Percentiles rank a stretch among this genome's conserved stretches.
phyloP scores from a whole-genome alignment of 92 coral and sea anemone genomes.

The Phymanthus crucifer region DNA sequence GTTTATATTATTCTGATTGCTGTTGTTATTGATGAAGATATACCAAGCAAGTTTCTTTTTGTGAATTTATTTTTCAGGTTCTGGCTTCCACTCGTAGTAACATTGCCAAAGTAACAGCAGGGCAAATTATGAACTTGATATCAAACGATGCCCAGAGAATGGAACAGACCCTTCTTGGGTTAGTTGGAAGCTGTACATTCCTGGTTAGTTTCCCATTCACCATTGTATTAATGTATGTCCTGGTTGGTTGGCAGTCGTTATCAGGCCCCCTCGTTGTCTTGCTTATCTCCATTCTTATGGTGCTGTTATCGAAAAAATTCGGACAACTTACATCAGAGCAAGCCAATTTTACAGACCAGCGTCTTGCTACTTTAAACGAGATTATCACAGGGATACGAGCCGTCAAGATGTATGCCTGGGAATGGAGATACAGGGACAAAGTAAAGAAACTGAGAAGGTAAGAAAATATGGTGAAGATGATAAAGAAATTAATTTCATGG shows the following conservation, averaged over 20 bases:
- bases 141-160: slow-evolving; percentile 28
- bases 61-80: neutral
- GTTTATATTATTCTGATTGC: no score
- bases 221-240: no score
- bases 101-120: slow-evolving; percentile 8
- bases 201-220: no score
- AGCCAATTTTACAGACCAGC: slow-evolving; percentile 12
- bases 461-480: neutral
- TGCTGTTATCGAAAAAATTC: neutral
- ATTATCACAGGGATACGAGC: slow-evolving; percentile 46
- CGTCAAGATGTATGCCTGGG: slow-evolving; percentile 52
- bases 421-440: slow-evolving; percentile 25
- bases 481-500: no score
- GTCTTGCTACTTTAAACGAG: slow-evolving; percentile 37
- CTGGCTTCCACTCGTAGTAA: slow-evolving; percentile 11
- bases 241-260: no score
- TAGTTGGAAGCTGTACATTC: no score
- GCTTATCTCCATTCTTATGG: no score
- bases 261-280: no score
- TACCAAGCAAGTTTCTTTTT: no score
- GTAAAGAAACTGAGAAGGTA: slow-evolving; percentile 35
- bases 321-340: neutral
- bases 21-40: no score
- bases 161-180: neutral
- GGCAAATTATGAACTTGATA: slow-evolving; percentile 19